phyloP scores from a whole-genome alignment of 2,113 vertebrate species.

The Neofelis nebulosa region DNA sequence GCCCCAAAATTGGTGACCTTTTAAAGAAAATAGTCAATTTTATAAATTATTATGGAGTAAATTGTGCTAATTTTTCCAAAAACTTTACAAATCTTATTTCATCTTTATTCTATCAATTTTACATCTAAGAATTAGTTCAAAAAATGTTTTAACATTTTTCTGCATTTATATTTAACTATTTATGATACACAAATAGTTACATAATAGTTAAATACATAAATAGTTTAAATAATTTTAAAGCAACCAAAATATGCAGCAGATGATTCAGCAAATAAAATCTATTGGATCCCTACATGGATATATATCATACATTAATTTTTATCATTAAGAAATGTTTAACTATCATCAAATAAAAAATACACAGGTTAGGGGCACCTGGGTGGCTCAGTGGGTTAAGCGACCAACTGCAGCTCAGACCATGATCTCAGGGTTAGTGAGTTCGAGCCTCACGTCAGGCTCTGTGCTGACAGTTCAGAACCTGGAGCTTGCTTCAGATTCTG shows the following conservation, averaged over 20 bases:
- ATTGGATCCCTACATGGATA: neutral
- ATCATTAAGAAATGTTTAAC: neutral
- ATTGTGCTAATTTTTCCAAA: neutral
- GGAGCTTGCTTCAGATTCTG: too few species aligned
- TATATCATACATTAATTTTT: neutral
- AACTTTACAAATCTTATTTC: neutral
- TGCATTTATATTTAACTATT: neutral
- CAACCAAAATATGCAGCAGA: neutral
- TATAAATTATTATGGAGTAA: neutral
- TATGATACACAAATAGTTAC: neutral
- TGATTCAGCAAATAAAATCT: neutral
- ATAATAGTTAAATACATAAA: too few species aligned
- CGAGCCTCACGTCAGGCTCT: too few species aligned
- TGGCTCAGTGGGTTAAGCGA: too few species aligned
- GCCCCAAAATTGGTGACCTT: neutral
- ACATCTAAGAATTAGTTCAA: neutral
- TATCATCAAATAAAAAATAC: neutral
- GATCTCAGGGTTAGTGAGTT: too few species aligned
- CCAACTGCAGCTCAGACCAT: too few species aligned
- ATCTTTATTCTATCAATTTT: neutral
- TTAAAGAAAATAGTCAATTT: neutral
- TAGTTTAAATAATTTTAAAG: neutral
- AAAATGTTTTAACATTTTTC: neutral
- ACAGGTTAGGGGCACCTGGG: neutral
- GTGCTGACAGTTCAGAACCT: too few species aligned